Evolutionary conservation across 2,888 invertebrate species (phyloP), one percentile per base, ranked within the genome.

Genomic region (Sycophila texana): DNA sequence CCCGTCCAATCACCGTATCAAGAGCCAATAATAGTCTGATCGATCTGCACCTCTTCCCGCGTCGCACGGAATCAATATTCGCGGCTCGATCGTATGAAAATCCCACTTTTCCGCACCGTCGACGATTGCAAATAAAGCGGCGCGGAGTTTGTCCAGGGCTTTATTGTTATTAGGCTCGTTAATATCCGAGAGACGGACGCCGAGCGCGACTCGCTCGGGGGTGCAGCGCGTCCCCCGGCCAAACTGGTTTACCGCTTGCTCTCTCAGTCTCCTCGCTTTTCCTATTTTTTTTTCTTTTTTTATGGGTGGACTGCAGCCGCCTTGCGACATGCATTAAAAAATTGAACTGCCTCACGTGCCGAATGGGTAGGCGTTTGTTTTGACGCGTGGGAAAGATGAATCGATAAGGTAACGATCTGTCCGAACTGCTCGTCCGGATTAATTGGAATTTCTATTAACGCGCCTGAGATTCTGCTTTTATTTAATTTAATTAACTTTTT

Each of bases 141-240:
- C 57, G 66, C 22, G 47, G 61, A 22, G 30, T 57, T 66, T 66
- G 74, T 66, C 58, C 3, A n/a, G 66, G 61, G 55, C 55, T 68
- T 76, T 76, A 76, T 76, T 70, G 76, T 76, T 76, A 70, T 76
- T 76, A 22, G 58, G 22, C 68, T 70, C 76, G 55, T 76, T 68
- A 70, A 61, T 74, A 74, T 67, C 47, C 74, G 39, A 26, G 18
- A 26, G 4, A 12, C 58, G 47, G 3, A 22, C 22, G 22, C 20
- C 13, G 53, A n/a, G 16, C 53, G 53, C 53, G 53, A 39, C 39
- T n/a, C 16, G 63, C 30, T 3, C 22, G 74, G 39, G 65, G 47
- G n/a, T 63, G 55, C 22, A 58, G 14, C 18, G 14, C 4, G 18
- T 57, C 18, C 20, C 22, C 30, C 1, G 47, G 30, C 26, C 16